Evolutionary conservation across 2,113 vertebrate species (phyloP).

Genomic region (Neomonachus schauinslandi): DNA sequence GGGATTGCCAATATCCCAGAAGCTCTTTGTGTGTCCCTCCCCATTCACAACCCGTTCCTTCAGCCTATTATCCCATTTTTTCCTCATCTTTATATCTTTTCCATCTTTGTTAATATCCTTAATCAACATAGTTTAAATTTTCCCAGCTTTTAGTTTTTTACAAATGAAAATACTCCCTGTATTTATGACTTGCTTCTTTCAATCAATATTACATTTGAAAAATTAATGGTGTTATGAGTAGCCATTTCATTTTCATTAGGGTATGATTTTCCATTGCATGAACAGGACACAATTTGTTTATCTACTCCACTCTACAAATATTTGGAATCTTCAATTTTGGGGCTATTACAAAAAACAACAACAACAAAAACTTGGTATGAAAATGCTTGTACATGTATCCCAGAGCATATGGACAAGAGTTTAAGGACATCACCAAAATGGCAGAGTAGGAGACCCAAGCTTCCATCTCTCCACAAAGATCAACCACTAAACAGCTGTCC

Average conservation of each 20-base stretch:
- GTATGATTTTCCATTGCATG: background rate
- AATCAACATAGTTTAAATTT: background rate
- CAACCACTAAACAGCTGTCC: background rate
- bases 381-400: background rate
- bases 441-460: background rate
- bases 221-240: too few relatives aligned
- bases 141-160: background rate
- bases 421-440: background rate
- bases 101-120: background rate
- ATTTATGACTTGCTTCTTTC: background rate
- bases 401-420: too few relatives aligned
- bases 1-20: background rate
- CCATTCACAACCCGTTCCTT: background rate
- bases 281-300: background rate
- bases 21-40: background rate
- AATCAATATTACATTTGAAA: background rate
- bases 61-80: background rate
- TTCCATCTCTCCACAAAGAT: background rate
- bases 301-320: background rate
- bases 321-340: too few relatives aligned
- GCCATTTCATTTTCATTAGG: background rate
- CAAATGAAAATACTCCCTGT: background rate
- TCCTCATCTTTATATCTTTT: background rate
- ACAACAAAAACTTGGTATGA: background rate
- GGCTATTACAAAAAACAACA: background rate